These are phyloP conservation scores for Chrysodeixis includens DNA, from an alignment of 2,888 invertebrate genomes.

Conservation along the genomic window DNA sequence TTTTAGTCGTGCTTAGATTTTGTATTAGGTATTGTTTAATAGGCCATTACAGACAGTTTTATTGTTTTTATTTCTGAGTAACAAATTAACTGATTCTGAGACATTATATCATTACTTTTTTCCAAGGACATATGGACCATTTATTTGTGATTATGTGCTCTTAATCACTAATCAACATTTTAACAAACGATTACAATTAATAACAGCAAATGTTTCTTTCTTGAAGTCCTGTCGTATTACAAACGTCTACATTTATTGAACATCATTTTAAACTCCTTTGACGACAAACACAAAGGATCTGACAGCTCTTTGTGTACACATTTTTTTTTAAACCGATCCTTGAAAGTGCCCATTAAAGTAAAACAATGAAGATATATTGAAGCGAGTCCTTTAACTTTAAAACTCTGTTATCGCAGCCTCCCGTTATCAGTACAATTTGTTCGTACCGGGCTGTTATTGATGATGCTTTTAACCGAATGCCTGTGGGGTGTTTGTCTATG, in stretches of 20 bases:
- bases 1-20: conserved; percentile 22
- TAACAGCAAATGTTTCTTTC: not conserved
- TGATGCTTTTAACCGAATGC: conserved; percentile 56
- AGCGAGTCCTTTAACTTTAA: conserved; percentile 25
- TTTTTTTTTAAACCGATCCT: not conserved
- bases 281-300: not conserved
- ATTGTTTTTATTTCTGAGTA: no score
- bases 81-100: no score
- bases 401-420: conserved; percentile 26
- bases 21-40: not conserved
- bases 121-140: no score
- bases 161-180: no score
- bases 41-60: no score
- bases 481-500: conserved; percentile 17
- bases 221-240: not conserved
- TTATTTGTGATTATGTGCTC: no score
- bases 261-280: conserved; percentile 2
- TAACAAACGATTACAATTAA: no score
- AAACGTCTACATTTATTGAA: not conserved
- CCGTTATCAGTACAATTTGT: conserved; percentile 52
- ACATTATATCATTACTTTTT: no score
- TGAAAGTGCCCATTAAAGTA: conserved; percentile 2
- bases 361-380: conserved; percentile 24
- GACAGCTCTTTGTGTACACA: conserved; percentile 2
- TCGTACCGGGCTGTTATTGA: conserved; percentile 50